Evolutionary conservation across 2,113 vertebrate species (phyloP).

Genomic region (Corynorhinus townsendii): DNA sequence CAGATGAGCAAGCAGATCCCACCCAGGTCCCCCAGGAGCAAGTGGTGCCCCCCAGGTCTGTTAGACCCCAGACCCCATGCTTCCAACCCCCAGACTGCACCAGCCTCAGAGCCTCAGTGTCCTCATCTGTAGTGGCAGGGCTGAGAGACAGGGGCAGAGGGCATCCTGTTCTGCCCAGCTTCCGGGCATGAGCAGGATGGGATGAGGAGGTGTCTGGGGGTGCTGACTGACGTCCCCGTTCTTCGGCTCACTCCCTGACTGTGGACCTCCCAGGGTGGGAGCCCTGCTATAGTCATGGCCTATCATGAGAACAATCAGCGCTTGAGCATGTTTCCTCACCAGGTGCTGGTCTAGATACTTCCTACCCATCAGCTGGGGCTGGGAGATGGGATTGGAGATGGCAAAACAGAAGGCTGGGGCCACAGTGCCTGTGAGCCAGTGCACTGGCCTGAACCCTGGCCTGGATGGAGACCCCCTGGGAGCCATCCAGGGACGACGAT

Average conservation of each 20-base stretch:
- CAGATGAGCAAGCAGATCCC: neutral
- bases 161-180: neutral
- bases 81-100: neutral
- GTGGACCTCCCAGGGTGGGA: neutral
- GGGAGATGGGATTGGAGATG: neutral
- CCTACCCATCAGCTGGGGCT: neutral
- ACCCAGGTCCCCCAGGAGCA: neutral
- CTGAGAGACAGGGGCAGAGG: rapidly evolving
- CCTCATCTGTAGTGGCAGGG: neutral
- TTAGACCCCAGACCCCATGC: neutral
- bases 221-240: neutral
- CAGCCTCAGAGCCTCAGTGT: neutral
- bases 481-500: neutral
- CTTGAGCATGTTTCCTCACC: neutral
- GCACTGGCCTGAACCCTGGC: neutral
- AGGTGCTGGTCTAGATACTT: neutral
- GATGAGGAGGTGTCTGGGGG: neutral
- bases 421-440: neutral
- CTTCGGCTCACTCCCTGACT: neutral
- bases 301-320: neutral
- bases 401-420: neutral
- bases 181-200: neutral
- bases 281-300: neutral
- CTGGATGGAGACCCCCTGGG: neutral
- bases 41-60: neutral